Evolutionary conservation across 1,140 invertebrate species (phyloP).

Genomic region (Panagrolaimus sp.): DNA sequence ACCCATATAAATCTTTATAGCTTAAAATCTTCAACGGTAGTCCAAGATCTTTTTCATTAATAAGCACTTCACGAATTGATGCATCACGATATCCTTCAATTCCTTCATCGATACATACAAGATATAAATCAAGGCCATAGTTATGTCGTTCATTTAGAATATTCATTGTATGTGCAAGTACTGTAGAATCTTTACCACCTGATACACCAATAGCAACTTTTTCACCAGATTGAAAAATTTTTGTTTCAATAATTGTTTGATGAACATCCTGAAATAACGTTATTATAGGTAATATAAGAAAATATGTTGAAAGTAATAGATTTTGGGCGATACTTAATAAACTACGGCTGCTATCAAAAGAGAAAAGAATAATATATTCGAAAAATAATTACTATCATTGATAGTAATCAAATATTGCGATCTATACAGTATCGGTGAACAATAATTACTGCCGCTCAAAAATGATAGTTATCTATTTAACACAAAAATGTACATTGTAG

Average conservation of each 20-base stretch:
- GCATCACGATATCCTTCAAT: constrained; percentile 95
- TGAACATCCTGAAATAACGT: constrained; percentile 96
- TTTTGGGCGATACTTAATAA: no score
- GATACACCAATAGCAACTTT: constrained; percentile 90
- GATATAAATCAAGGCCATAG: constrained; percentile 81
- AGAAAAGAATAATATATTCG: no score
- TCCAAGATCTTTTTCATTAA: constrained; percentile 81
- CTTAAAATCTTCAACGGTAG: constrained; percentile 91
- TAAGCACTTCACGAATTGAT: constrained; percentile 70
- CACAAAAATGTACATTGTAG: no score
- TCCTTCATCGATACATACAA: constrained; percentile 96
- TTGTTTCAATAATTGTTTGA: constrained; percentile 77
- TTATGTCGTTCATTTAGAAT: constrained; percentile 80
- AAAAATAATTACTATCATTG: no score
- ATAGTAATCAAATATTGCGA: no score
- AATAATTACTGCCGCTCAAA: no score
- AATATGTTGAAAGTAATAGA: no score
- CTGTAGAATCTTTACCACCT: constrained; percentile 98
- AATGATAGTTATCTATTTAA: no score
- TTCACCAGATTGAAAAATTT: constrained; percentile 77
- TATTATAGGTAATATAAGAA: no score
- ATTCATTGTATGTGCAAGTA: constrained; percentile 79
- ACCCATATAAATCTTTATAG: constrained; percentile 96
- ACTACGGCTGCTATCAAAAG: no score
- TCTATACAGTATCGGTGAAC: no score